Evolutionary conservation across 2,888 invertebrate genomes (phyloP), one percentile per base, ranked within the genome.

Genomic region (Gastracanthus pulcherrimus): DNA sequence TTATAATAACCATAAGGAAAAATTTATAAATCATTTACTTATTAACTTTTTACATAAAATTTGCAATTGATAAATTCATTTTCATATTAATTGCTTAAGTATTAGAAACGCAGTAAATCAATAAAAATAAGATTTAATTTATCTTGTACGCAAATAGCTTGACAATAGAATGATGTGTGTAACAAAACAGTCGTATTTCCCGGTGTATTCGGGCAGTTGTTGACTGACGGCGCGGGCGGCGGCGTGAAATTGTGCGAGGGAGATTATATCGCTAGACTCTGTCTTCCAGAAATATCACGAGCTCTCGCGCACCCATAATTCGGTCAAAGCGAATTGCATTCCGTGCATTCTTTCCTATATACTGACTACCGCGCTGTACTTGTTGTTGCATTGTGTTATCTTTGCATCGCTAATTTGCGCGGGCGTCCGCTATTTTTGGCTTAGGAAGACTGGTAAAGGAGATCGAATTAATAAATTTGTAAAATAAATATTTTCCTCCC

Each of bases 131-230:
- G 9, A 55, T 55, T 55, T 55, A 55, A 7, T 26, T 26, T 11
- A 23, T 26, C 2, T 11, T 13, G 16, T 16, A 26, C 55, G 26
- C 55, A 48, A 76, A 76, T 31, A 76, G 55, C 36, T 11, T n/a
- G 26, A 76, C 60, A 69, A 76, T 76, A 29, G 75, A n/a, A 66
- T n/a, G 19, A 76, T 31, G 76, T 34, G 23, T 51, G 58, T 60
- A 76, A 13, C 69, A 76, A 69, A 76, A 60, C 69, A 76, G 76
- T 60, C 76, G 69, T 76, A 76, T 67, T 69, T 76, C 45, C 19
- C n/a, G 51, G 2, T 11, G 38, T 26, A 34, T 55, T 58, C 36
- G 51, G 16, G 76, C 66, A 41, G 51, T 34, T 76, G 76, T 76
- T 76, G 76, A 76, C 76, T 23, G 76, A 69, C 60, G 31, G 74